Percentiles rank a stretch among this genome's conserved stretches.
Evolutionary conservation across 1,140 invertebrate genomes (phyloP).

Genomic region (Nylanderia fulva): DNA sequence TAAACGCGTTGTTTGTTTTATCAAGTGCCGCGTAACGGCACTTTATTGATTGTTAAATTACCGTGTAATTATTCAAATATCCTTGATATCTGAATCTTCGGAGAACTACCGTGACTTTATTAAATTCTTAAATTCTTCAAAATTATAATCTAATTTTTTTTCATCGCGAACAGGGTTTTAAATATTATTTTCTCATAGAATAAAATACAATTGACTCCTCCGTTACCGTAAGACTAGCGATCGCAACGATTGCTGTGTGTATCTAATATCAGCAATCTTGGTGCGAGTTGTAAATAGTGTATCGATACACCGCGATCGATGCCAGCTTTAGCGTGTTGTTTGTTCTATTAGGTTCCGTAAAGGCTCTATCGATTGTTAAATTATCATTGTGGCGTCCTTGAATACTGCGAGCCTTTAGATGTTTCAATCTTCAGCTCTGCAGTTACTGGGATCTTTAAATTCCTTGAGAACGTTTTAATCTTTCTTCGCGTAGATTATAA

Average conservation of each 20-base stretch:
- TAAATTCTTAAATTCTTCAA: neutral
- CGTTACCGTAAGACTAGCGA: neutral
- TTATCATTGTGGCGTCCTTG: slow-evolving; percentile 37
- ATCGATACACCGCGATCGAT: slow-evolving; percentile 51
- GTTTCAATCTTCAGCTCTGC: slow-evolving; percentile 26
- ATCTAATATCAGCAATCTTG: slow-evolving; percentile 35
- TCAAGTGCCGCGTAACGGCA: slow-evolving; percentile 8
- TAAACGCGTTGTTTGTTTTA: slow-evolving; percentile 6
- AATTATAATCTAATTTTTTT: neutral
- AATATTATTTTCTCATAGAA: neutral
- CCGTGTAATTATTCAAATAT: neutral
- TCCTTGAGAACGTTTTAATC: neutral
- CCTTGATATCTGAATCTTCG: slow-evolving; percentile 5
- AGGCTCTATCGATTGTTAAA: slow-evolving; percentile 55
- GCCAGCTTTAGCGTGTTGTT: slow-evolving; percentile 53
- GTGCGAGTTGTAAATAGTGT: slow-evolving; percentile 56
- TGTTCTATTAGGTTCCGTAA: slow-evolving; percentile 53
- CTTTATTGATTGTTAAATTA: slow-evolving; percentile 35
- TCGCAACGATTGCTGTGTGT: slow-evolving; percentile 21
- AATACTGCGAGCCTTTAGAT: slow-evolving; percentile 21
- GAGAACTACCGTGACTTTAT: neutral
- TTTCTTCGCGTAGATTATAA: neutral
- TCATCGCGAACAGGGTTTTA: neutral
- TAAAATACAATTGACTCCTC: neutral
- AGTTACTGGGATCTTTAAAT: neutral